phyloP scores from a whole-genome alignment of 2,797 vertebrate species.

The Coreius guichenoti region DNA sequence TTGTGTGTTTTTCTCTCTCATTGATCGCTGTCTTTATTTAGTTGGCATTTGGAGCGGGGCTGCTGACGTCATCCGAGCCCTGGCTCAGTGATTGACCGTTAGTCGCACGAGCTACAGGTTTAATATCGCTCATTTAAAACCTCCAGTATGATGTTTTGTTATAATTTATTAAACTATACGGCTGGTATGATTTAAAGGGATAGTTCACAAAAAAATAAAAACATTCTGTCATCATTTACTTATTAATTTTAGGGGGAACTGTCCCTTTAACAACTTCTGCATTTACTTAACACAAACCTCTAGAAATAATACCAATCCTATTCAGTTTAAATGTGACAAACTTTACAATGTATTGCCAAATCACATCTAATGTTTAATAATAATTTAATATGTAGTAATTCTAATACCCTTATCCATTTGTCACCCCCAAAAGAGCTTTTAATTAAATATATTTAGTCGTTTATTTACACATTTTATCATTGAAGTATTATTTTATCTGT shows the following conservation, averaged over 20 bases:
- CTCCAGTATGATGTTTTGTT: too few relatives aligned
- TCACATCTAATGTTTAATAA: neutral
- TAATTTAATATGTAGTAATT: neutral
- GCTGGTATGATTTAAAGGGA: neutral
- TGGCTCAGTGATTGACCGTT: conserved; percentile 75
- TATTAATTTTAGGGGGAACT: too few relatives aligned
- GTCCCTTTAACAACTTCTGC: too few relatives aligned
- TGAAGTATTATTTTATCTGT: too few relatives aligned
- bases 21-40: conserved; percentile 32
- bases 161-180: neutral
- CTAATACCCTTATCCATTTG: neutral
- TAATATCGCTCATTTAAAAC: conserved; percentile 3
- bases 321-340: neutral
- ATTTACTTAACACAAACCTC: neutral
- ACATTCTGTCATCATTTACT: too few relatives aligned
- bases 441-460: neutral
- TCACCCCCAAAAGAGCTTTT: neutral
- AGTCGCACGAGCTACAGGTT: conserved; percentile 73
- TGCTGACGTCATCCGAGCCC: conserved; percentile 72
- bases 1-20: neutral
- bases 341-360: neutral
- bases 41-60: conserved; percentile 36
- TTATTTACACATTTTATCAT: neutral
- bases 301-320: neutral
- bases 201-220: too few relatives aligned